Percentiles rank a stretch among this genome's conserved stretches.
Conservation (phyloP, 2,888 invertebrate genomes). For the Trichopoda pennipes region DNA sequence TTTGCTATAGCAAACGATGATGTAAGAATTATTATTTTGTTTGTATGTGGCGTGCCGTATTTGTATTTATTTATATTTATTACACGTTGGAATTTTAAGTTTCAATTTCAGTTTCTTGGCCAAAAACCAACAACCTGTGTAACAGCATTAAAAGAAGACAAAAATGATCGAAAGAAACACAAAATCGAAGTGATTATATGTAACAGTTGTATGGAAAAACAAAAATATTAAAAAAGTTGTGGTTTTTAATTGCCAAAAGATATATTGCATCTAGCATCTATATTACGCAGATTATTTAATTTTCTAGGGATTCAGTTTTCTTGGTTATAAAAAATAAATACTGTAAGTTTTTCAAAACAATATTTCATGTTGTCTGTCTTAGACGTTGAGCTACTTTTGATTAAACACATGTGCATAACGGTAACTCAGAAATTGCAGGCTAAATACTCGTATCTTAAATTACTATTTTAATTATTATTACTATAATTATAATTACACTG, state of each 20-base stretch:
- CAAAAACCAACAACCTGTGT: constrained; percentile 45
- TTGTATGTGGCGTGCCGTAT: background rate
- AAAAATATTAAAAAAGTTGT: constrained; percentile 6
- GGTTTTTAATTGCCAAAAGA: constrained; percentile 20
- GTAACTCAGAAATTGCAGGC: too few species aligned
- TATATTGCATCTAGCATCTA: constrained; percentile 14
- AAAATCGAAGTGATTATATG: constrained; percentile 35
- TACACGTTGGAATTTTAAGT: constrained; percentile 42
- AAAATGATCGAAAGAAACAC: background rate
- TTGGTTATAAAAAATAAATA: background rate
- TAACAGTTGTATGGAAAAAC: constrained; percentile 6
- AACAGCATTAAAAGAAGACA: constrained; percentile 3
- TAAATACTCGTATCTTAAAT: too few species aligned
- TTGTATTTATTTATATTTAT: background rate
- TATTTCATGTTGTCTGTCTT: too few species aligned
- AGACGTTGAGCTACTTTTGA: too few species aligned
- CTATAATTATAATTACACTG: too few species aligned
- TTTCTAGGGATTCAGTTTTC: background rate
- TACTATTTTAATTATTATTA: too few species aligned
- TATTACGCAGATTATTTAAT: constrained; percentile 3
- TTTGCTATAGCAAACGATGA: constrained; percentile 44
- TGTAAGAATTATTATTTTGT: constrained; percentile 45
- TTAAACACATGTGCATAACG: too few species aligned
- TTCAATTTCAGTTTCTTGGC: constrained; percentile 48
- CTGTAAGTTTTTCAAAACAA: background rate